Evolutionary conservation across 2,113 vertebrate genomes (phyloP).

Genomic region (Myanophis thanlyinensis): DNA sequence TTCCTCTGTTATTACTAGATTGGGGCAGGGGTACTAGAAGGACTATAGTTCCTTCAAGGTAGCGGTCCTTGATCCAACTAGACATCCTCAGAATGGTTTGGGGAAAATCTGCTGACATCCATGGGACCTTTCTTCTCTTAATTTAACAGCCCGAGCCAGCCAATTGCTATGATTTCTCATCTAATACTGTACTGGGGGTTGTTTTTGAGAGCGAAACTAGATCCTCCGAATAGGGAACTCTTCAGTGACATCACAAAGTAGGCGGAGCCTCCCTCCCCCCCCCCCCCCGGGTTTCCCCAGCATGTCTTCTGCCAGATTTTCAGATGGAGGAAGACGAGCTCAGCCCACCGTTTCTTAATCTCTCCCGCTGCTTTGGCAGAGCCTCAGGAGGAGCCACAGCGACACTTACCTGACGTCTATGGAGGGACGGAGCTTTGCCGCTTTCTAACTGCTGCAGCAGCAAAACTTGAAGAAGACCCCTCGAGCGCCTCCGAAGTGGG

Average conservation of each 20-base stretch:
- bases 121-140: background rate
- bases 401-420: background rate
- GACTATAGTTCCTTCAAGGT: background rate
- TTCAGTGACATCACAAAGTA: background rate
- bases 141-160: background rate
- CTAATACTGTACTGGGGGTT: background rate
- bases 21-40: background rate
- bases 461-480: fast-evolving
- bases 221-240: background rate
- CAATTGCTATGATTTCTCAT: background rate
- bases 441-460: background rate
- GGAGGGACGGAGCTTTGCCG: background rate
- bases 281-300: background rate
- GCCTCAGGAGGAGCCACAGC: background rate
- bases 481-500: background rate
- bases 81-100: background rate
- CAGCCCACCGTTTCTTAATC: background rate
- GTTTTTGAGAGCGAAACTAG: too few species aligned
- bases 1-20: background rate
- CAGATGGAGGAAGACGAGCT: background rate
- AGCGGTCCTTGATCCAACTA: background rate
- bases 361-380: background rate
- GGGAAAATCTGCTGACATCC: background rate
- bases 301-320: background rate
- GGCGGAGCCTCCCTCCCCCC: background rate